Evolutionary conservation across 2,888 invertebrate genomes (phyloP).

Genomic region (Parascotia fuliginaria): DNA sequence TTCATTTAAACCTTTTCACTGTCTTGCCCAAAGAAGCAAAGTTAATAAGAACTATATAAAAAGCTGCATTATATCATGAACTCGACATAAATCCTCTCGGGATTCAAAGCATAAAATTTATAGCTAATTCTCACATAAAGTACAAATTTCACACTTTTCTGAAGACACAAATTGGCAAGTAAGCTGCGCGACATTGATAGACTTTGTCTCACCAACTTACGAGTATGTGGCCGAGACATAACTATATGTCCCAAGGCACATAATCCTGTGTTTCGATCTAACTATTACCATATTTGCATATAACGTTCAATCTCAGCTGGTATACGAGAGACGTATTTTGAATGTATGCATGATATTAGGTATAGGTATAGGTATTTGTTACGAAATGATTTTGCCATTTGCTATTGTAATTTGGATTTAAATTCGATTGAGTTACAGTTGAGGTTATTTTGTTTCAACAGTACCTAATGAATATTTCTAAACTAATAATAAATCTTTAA

Average conservation of each 20-base stretch:
- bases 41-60: not conserved
- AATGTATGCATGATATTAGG: constrained; percentile 14
- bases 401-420: too few relatives aligned
- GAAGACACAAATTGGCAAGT: constrained; percentile 13
- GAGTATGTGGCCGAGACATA: constrained; percentile 14
- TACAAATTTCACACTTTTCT: not conserved
- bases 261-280: constrained; percentile 16
- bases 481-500: too few relatives aligned
- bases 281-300: constrained; percentile 34
- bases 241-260: constrained; percentile 17
- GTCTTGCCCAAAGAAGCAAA: too few relatives aligned
- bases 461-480: too few relatives aligned
- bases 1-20: too few relatives aligned
- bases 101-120: not conserved
- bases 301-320: constrained; percentile 26
- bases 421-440: too few relatives aligned
- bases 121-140: not conserved
- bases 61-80: not conserved
- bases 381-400: too few relatives aligned
- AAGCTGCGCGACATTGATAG: constrained; percentile 19
- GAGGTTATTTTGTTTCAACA: too few relatives aligned
- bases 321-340: constrained; percentile 15
- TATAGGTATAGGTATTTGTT: too few relatives aligned
- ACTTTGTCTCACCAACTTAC: constrained; percentile 11
- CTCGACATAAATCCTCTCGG: not conserved